Conservation (phyloP, 2,113 vertebrate species). For the Nicator chloris region DNA sequence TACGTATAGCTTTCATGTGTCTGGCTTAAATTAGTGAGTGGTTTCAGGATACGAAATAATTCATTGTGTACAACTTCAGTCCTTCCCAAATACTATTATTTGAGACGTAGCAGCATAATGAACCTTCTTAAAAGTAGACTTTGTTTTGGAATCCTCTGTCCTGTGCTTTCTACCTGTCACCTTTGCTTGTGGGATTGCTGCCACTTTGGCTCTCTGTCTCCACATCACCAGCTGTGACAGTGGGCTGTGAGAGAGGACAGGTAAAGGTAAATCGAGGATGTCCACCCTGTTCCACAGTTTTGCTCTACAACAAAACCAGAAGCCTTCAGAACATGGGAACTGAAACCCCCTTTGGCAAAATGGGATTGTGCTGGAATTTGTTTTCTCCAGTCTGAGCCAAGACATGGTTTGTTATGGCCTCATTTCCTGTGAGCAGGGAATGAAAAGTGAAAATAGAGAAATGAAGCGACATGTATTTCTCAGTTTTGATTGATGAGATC, state of each 20-base stretch:
- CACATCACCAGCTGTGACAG: no score
- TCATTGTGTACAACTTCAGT: background rate
- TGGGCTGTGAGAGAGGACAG: background rate
- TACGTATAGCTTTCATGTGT: background rate
- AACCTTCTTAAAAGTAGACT: background rate
- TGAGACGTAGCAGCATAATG: background rate
- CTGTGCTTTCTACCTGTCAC: background rate
- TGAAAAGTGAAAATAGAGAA: background rate
- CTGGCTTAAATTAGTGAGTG: constrained; percentile 7
- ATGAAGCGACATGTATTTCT: background rate
- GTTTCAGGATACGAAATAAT: background rate
- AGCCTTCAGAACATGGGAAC: background rate
- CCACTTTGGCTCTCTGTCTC: background rate
- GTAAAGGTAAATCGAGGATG: background rate
- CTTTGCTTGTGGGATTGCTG: background rate
- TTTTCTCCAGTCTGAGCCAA: background rate
- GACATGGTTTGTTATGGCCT: background rate
- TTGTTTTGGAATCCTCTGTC: background rate
- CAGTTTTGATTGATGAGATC: background rate
- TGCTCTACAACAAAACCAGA: background rate
- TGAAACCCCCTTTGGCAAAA: background rate
- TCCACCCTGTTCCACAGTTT: background rate
- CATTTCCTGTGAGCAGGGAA: background rate
- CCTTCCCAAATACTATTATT: background rate
- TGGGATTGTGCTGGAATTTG: background rate